Conservation (phyloP, 2,113 vertebrate species). For the Pedionomus torquatus region DNA sequence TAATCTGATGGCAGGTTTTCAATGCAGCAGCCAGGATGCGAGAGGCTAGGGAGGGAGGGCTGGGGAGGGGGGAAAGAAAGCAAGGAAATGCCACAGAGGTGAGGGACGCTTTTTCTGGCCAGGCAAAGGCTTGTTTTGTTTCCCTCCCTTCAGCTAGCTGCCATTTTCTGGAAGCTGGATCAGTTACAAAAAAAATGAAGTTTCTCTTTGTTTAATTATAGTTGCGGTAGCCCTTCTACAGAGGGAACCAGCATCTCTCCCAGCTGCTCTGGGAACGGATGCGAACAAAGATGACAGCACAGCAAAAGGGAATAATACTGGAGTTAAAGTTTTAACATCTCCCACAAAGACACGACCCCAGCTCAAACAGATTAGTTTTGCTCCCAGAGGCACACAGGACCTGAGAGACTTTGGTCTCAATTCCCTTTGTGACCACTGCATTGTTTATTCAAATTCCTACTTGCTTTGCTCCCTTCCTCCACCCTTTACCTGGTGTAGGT, state of each 20-base stretch:
- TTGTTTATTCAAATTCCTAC: neutral
- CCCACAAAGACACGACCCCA: accelerated
- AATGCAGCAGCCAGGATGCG: neutral
- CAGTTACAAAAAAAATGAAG: neutral
- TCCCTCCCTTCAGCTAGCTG: conserved; percentile 18
- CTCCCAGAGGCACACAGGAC: neutral
- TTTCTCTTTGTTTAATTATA: conserved; percentile 56
- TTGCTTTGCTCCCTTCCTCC: neutral
- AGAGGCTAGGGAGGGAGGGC: conserved; percentile 1
- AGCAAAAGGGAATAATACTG: neutral
- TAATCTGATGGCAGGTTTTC: conserved; percentile 36
- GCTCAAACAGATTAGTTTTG: neutral
- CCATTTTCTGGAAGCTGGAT: conserved; percentile 29
- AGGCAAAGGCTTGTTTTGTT: conserved; percentile 1
- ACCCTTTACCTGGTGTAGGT: neutral
- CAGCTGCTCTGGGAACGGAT: neutral
- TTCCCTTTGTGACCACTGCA: accelerated
- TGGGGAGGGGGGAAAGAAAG: conserved; percentile 24
- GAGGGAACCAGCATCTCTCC: neutral
- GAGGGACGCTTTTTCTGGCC: conserved; percentile 24
- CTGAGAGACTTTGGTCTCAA: neutral
- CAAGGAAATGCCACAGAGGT: conserved; percentile 68
- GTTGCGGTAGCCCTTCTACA: neutral
- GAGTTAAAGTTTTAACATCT: neutral
- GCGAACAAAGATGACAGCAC: accelerated